Evolutionary conservation across 1,140 invertebrate genomes (phyloP).

Genomic region (Drosophila varians): DNA sequence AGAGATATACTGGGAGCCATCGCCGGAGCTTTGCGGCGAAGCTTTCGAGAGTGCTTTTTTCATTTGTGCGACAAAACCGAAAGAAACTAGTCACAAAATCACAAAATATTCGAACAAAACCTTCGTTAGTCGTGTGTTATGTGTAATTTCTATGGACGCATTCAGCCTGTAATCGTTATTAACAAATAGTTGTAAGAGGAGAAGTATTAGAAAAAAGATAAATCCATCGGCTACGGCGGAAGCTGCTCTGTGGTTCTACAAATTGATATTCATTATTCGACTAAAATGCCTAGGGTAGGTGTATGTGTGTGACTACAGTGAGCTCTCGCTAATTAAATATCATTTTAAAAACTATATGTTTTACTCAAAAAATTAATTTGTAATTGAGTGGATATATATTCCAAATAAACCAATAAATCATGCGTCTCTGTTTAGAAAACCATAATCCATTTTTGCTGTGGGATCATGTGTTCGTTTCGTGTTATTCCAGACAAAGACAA

Average conservation of each 20-base stretch:
- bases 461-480: slow-evolving; percentile 37
- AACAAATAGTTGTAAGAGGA: slow-evolving; percentile 17
- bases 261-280: slow-evolving; percentile 48
- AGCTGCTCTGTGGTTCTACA: slow-evolving; percentile 24
- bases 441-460: slow-evolving; percentile 1
- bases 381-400: slow-evolving; percentile 10
- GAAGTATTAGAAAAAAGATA: slow-evolving; percentile 5
- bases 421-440: neutral
- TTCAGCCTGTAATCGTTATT: slow-evolving; percentile 24
- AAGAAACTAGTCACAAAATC: slow-evolving; percentile 52
- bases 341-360: too few relatives aligned
- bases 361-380: too few relatives aligned
- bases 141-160: neutral
- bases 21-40: slow-evolving; percentile 15
- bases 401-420: neutral
- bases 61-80: slow-evolving; percentile 52
- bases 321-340: slow-evolving; percentile 18
- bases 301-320: slow-evolving; percentile 18
- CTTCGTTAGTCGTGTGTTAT: slow-evolving; percentile 12
- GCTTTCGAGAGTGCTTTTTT: slow-evolving; percentile 48
- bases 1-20: slow-evolving; percentile 1
- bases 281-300: slow-evolving; percentile 73
- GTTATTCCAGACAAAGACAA: slow-evolving; percentile 14
- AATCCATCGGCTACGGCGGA: slow-evolving; percentile 11
- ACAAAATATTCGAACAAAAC: slow-evolving; percentile 23